phyloP scores from a whole-genome alignment of 2,797 vertebrate species.

The Parambassis ranga region DNA sequence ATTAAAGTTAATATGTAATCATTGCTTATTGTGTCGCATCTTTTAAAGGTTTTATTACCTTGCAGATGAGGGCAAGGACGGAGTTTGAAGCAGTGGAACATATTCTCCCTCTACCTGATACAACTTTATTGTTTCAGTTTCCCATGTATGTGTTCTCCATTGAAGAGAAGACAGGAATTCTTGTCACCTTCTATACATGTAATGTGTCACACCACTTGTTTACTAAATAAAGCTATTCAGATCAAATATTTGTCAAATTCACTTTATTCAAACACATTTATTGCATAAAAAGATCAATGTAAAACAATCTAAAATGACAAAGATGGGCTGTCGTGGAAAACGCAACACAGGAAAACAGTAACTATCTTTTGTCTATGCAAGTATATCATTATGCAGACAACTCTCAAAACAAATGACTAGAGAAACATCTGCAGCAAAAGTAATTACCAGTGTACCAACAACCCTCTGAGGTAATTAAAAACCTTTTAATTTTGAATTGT shows the following conservation, averaged over 20 bases:
- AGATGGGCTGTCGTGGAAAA: background rate
- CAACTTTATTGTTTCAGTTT: no score
- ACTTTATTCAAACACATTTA: constrained; percentile 18
- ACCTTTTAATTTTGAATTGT: no score
- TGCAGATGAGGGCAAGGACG: constrained; percentile 5
- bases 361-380: no score
- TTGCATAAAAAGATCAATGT: constrained; percentile 3
- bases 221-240: no score
- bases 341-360: background rate
- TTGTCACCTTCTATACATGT: background rate
- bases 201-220: background rate
- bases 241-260: background rate
- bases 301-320: constrained; percentile 11
- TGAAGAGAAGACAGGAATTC: no score
- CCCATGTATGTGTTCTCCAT: no score
- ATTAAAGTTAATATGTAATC: no score
- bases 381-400: background rate
- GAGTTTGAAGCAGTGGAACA: background rate
- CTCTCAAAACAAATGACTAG: background rate
- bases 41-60: background rate
- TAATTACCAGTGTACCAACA: no score
- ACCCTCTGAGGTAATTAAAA: no score
- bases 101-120: background rate
- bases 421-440: no score
- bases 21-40: no score